phyloP scores from a whole-genome alignment of 2,113 vertebrate species.

The Mastomys coucha region DNA sequence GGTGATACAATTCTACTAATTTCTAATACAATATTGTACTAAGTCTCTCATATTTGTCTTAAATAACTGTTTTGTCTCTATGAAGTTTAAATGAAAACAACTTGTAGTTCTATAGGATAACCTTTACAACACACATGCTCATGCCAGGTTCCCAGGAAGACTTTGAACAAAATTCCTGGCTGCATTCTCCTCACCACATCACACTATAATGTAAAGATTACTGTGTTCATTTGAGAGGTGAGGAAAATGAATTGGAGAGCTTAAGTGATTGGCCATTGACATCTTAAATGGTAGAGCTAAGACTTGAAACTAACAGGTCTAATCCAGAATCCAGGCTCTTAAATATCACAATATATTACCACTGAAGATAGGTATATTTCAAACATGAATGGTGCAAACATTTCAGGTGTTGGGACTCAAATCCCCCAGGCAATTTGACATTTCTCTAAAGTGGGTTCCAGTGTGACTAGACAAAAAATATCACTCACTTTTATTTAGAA shows the following conservation, averaged over 20 bases:
- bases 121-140: not conserved
- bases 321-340: not conserved
- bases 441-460: not conserved
- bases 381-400: not conserved
- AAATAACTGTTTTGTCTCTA: not conserved
- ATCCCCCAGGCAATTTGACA: not conserved
- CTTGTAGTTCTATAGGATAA: not conserved
- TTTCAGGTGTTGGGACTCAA: not conserved
- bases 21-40: not conserved
- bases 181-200: not conserved
- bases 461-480: not conserved
- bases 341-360: not conserved
- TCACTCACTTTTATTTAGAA: not conserved
- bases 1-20: not conserved
- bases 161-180: not conserved
- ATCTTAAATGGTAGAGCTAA: not conserved
- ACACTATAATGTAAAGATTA: not conserved
- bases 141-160: not conserved
- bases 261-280: not conserved
- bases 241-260: not conserved
- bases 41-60: not conserved
- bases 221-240: not conserved
- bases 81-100: not conserved
- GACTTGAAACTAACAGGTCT: not conserved
- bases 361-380: not conserved